A percentile compares a stretch with the other conserved stretches of the same genome.
Conservation (phyloP, 2,797 vertebrate genomes). For the Danionella dracula region DNA sequence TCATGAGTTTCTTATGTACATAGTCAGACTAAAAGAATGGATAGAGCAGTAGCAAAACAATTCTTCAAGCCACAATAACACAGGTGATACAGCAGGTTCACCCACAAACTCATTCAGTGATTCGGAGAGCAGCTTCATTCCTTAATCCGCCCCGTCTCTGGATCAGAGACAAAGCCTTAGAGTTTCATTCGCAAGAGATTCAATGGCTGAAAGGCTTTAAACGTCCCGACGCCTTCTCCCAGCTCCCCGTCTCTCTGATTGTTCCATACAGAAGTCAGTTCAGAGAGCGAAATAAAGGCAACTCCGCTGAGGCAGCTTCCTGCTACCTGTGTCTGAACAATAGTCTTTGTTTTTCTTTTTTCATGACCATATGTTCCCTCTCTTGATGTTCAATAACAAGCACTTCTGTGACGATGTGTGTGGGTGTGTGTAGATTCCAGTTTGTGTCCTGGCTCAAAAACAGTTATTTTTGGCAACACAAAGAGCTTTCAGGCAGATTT, state of each 20-base stretch:
- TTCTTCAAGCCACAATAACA: constrained; percentile 29
- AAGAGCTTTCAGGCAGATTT: constrained; percentile 65
- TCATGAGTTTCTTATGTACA: constrained; percentile 74
- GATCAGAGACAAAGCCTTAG: constrained; percentile 10
- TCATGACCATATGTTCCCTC: constrained; percentile 56
- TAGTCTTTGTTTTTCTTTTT: constrained; percentile 54
- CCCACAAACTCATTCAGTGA: constrained; percentile 47
- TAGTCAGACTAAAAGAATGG: constrained; percentile 51
- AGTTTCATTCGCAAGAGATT: constrained; percentile 4
- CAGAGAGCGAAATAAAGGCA: constrained; percentile 66
- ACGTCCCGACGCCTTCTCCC: neutral
- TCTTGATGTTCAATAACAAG: constrained; percentile 67
- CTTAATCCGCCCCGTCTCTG: neutral
- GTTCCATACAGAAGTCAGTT: constrained; percentile 60
- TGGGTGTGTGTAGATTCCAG: constrained; percentile 53
- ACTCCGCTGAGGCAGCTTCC: constrained; percentile 65
- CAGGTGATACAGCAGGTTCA: constrained; percentile 55
- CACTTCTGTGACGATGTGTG: constrained; percentile 63
- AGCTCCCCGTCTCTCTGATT: constrained; percentile 48
- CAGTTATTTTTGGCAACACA: constrained; percentile 77
- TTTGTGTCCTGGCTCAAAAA: constrained; percentile 75
- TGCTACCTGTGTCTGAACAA: constrained; percentile 58
- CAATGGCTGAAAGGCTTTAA: neutral
- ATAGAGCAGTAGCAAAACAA: constrained; percentile 48
- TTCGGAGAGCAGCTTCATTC: constrained; percentile 7